phyloP scores from a whole-genome alignment of 2,113 vertebrate genomes.

The Zosterops borbonicus region DNA sequence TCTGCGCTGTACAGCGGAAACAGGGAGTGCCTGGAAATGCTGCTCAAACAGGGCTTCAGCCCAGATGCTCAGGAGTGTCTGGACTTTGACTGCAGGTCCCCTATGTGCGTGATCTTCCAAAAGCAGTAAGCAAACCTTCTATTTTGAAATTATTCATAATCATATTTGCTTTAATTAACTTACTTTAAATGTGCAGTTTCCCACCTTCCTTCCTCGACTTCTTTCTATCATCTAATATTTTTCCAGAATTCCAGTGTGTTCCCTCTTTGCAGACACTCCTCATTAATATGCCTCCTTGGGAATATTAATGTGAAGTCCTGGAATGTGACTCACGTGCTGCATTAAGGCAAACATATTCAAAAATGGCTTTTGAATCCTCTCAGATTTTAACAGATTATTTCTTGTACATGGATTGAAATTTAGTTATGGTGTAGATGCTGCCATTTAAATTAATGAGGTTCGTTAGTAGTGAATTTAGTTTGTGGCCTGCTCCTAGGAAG shows the following conservation, averaged over 20 bases:
- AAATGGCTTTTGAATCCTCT: not conserved
- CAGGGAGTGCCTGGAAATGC: slow-evolving; percentile 71
- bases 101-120: slow-evolving; percentile 79
- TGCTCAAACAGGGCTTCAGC: slow-evolving; percentile 83
- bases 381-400: not conserved
- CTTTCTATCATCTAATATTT: not conserved
- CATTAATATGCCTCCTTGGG: not conserved
- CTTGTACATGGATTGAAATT: not conserved
- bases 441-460: not conserved
- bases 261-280: not conserved
- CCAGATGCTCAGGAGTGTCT: slow-evolving; percentile 87
- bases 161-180: not conserved
- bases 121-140: slow-evolving; percentile 65
- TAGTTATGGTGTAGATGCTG: not conserved
- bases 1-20: slow-evolving; percentile 78
- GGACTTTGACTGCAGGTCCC: slow-evolving; percentile 74
- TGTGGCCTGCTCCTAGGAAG: not conserved
- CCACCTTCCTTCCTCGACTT: not conserved
- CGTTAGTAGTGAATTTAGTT: not conserved
- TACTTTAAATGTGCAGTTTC: rapidly evolving
- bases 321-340: not conserved
- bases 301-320: not conserved
- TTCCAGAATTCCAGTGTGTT: not conserved
- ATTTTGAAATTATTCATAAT: not conserved
- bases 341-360: not conserved